Percentiles rank a stretch among this genome's conserved stretches.
These are phyloP conservation scores for Fragum whitleyi DNA, from an alignment of 2,888 invertebrate genomes.

Conservation along the genomic window DNA sequence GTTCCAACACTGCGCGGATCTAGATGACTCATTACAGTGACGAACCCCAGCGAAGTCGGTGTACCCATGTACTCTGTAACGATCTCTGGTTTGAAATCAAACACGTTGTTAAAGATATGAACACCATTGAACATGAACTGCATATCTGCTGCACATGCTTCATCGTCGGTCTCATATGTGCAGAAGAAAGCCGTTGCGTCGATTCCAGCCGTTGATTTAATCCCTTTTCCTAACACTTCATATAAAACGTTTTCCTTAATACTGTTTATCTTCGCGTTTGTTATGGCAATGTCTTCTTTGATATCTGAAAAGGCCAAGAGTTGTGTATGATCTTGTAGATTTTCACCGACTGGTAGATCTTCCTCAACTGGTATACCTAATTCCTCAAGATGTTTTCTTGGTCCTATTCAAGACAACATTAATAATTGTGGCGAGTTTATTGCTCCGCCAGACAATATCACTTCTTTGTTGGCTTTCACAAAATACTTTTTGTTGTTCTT, in stretches of 20 bases:
- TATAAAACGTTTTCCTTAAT: constrained; percentile 36
- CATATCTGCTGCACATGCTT: constrained; percentile 54
- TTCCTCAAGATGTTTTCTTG: constrained; percentile 79
- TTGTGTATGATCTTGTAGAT: constrained; percentile 53
- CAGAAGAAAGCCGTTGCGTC: constrained; percentile 53
- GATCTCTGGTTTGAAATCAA: constrained; percentile 11
- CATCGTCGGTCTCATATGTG: constrained; percentile 36
- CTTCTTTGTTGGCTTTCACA: constrained; percentile 74
- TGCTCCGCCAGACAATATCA: constrained; percentile 83
- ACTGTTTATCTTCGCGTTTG: constrained; percentile 36
- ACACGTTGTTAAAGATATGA: constrained; percentile 30
- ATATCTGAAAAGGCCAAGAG: constrained; percentile 30
- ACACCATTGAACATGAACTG: constrained; percentile 46
- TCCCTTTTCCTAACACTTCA: constrained; percentile 46
- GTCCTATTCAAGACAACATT: constrained; percentile 84
- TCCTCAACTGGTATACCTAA: constrained; percentile 78
- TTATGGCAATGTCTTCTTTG: constrained; percentile 38
- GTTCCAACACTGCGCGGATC: constrained; percentile 28
- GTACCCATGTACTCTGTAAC: constrained; percentile 11
- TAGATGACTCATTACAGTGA: constrained; percentile 12
- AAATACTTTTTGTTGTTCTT: constrained; percentile 63
- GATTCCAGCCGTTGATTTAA: constrained; percentile 39
- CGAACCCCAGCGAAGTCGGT: constrained; percentile 6
- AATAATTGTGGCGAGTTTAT: constrained; percentile 83
- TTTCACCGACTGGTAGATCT: constrained; percentile 79